These are phyloP conservation scores for Volucella inanis DNA, from an alignment of 2,888 invertebrate genomes.

Conservation along the genomic window DNA sequence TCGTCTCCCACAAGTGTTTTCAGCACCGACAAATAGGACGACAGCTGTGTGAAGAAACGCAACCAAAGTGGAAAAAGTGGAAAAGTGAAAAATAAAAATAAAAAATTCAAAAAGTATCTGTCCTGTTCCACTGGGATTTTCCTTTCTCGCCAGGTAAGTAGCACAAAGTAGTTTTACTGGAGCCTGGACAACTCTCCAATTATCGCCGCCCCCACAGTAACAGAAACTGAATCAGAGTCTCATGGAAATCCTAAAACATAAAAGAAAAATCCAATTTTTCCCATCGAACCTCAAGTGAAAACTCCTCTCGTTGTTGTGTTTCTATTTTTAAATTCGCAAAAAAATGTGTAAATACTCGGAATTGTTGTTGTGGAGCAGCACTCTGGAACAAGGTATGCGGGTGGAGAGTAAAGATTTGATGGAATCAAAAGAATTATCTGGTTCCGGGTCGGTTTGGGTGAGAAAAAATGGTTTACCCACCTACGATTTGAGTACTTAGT, in stretches of 20 bases:
- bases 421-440: too few relatives aligned
- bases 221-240: background rate
- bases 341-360: background rate
- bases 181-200: background rate
- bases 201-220: background rate
- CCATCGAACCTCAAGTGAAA: slow-evolving; percentile 2
- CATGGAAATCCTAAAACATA: background rate
- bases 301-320: slow-evolving; percentile 24
- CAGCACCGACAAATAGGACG: slow-evolving; percentile 58
- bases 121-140: slow-evolving; percentile 36
- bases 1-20: slow-evolving; percentile 22
- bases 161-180: background rate
- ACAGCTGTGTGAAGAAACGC: slow-evolving; percentile 63
- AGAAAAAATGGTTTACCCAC: too few relatives aligned
- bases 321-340: slow-evolving; percentile 42
- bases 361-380: too few relatives aligned
- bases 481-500: too few relatives aligned
- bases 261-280: background rate
- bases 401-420: too few relatives aligned
- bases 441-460: too few relatives aligned
- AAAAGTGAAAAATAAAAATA: slow-evolving; percentile 5
- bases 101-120: slow-evolving; percentile 9
- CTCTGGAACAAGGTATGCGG: too few relatives aligned
- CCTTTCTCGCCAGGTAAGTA: slow-evolving; percentile 67
- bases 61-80: background rate